A percentile compares a stretch with the other conserved stretches of the same genome.
These are phyloP conservation scores for Glossophaga mutica DNA, from an alignment of 2,797 vertebrate genomes.

Conservation along the genomic window DNA sequence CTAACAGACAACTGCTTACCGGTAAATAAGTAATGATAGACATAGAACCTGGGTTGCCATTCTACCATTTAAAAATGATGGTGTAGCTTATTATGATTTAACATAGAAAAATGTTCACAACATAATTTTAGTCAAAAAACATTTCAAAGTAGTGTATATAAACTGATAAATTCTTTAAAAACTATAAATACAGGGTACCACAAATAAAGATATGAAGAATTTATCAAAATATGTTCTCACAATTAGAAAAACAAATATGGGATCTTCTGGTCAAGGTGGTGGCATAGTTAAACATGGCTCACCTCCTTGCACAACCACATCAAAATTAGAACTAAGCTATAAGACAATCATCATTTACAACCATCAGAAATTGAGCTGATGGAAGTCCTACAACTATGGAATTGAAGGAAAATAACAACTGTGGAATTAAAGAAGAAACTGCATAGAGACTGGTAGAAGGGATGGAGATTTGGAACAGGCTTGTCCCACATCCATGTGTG, in stretches of 20 bases:
- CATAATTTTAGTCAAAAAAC: not conserved
- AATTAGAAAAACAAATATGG: not conserved
- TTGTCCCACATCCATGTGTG: too few relatives aligned
- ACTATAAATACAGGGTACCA: not conserved
- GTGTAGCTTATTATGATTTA: not conserved
- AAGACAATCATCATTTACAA: too few relatives aligned
- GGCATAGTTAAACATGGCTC: too few relatives aligned
- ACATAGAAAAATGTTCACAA: not conserved
- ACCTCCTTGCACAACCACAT: too few relatives aligned
- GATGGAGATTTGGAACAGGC: too few relatives aligned
- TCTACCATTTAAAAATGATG: not conserved
- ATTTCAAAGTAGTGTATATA: not conserved
- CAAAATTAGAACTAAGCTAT: too few relatives aligned
- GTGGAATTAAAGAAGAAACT: too few relatives aligned
- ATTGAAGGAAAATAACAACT: too few relatives aligned
- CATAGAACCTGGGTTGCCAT: fast-evolving
- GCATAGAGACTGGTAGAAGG: too few relatives aligned
- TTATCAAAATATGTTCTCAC: not conserved
- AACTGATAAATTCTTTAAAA: not conserved
- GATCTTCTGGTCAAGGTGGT: too few relatives aligned
- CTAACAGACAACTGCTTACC: not conserved
- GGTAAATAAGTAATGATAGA: not conserved
- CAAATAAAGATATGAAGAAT: not conserved
- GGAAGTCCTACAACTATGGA: too few relatives aligned
- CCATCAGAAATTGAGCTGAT: too few relatives aligned